phyloP scores from a whole-genome alignment of 64 coral and sea anemone species.

The Exaiptasia diaphana region DNA sequence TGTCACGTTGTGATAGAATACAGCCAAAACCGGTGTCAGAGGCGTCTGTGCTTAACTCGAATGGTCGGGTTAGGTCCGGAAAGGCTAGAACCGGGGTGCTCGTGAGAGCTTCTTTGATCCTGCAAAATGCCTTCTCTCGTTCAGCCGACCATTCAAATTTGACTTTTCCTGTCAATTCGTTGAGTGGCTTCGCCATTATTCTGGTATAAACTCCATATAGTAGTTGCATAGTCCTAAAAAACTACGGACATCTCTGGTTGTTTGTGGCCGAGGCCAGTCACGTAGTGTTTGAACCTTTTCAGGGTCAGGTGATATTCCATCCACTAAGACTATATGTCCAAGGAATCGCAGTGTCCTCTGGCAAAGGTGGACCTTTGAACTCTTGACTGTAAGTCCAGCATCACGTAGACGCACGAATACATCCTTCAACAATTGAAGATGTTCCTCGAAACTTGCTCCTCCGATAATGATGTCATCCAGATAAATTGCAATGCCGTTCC shows the following conservation, averaged over 20 bases:
- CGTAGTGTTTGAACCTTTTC: conserved; percentile 33
- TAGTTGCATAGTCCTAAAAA: too few species aligned
- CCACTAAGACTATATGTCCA: background rate
- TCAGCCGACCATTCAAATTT: background rate
- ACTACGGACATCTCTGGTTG: background rate
- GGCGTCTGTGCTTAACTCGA: conserved; percentile 31
- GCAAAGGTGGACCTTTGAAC: conserved; percentile 12
- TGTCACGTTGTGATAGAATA: conserved; percentile 43
- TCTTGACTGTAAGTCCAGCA: conserved; percentile 20
- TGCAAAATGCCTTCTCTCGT: background rate
- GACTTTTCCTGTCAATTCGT: background rate
- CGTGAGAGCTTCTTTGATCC: background rate
- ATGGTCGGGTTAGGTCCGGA: background rate
- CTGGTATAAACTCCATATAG: background rate
- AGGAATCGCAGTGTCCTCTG: conserved; percentile 30
- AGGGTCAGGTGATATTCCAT: conserved; percentile 28
- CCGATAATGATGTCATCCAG: conserved; percentile 54
- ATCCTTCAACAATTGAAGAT: conserved; percentile 15
- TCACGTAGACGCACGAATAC: conserved; percentile 26
- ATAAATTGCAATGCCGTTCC: conserved; percentile 20
- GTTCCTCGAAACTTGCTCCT: conserved; percentile 9
- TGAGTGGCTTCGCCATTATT: background rate
- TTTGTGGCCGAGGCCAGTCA: background rate
- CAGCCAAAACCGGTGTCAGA: conserved; percentile 48
- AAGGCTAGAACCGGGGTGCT: background rate